Conservation (phyloP, 2,113 vertebrate species). For the Clarias magur region DNA sequence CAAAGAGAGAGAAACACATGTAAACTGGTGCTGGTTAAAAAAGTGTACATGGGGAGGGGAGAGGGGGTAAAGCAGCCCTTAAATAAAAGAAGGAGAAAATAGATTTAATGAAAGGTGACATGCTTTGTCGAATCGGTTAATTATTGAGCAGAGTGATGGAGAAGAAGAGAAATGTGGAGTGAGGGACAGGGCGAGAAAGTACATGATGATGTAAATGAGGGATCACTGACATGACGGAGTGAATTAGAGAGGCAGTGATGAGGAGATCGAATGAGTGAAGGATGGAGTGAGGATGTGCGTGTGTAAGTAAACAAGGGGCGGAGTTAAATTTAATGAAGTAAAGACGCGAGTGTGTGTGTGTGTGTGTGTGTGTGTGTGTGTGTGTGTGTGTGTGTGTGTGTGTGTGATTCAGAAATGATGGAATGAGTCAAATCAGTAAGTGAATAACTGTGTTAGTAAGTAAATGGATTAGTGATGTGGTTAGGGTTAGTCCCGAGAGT, state of each 20-base stretch:
- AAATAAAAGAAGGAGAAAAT: constrained; percentile 13
- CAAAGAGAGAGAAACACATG: constrained; percentile 43
- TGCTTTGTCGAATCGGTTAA: neutral
- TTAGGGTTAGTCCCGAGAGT: no score
- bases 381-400: no score
- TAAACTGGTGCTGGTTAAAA: constrained; percentile 28
- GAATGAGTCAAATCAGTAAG: no score
- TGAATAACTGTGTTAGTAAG: no score
- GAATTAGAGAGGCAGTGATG: neutral
- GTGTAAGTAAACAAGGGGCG: neutral
- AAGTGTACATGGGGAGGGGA: neutral
- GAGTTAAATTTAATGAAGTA: neutral
- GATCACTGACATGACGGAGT: neutral
- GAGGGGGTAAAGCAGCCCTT: neutral
- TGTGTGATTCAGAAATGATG: no score
- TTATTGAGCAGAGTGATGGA: neutral
- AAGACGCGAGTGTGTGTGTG: no score
- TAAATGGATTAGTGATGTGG: no score
- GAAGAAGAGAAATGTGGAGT: neutral
- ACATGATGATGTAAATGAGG: neutral
- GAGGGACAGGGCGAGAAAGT: neutral
- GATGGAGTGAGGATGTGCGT: neutral
- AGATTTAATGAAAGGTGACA: neutral
- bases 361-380: no score
- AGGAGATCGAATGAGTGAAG: neutral